Base-by-base conservation (phyloP, 1,140 invertebrate genomes). In the Polyergus mexicanus region DNA sequence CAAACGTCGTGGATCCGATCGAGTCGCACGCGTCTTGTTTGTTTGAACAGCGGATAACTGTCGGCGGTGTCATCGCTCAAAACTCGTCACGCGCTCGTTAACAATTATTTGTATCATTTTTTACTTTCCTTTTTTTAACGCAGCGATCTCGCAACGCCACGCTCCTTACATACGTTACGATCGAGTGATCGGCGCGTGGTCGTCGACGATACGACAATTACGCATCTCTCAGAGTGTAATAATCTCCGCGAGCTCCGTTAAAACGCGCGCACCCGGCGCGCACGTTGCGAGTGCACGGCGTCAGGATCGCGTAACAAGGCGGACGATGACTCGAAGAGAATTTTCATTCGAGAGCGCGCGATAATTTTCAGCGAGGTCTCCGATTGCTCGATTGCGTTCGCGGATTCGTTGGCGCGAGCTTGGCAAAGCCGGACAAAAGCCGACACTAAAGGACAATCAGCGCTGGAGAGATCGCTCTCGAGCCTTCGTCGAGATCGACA, bases 171-270 rank as follows among this genome's bases (percentile, higher is more conserved):
- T 84, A 78, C 74, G 51, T 69, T 81, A 72, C 77, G 60, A 56
- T 87, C 88, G 88, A 92, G 88, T 88, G 86, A 91, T 92, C 92
- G 89, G 86, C 56, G 66, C 87, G 69, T 69, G 76, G 60, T 74
- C 62, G 85, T 77, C 84, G 83, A 83, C 63, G 80, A 92, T 88
- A 88, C 86, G n/a, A 74, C 85, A 65, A 25, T 83, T 58, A 69
- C 92, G 88, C 88, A 89, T 91, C 89, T 85, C 86, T 87, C 91
- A 68, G 81, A 90, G 88, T 86, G 88, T 86, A 86, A 51, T 16
- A 54, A 66, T 90, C 69, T 91, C 71, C 85, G 72, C 47, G 47
- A 16, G 74, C 41, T 87, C 88, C 74, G 83, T 90, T 86, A 62
- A 89, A 89, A 87, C 84, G 75, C 83, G 69, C 84, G 75, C 76